Base-by-base conservation (phyloP, 2,113 vertebrate species). In the Empidonax traillii region DNA sequence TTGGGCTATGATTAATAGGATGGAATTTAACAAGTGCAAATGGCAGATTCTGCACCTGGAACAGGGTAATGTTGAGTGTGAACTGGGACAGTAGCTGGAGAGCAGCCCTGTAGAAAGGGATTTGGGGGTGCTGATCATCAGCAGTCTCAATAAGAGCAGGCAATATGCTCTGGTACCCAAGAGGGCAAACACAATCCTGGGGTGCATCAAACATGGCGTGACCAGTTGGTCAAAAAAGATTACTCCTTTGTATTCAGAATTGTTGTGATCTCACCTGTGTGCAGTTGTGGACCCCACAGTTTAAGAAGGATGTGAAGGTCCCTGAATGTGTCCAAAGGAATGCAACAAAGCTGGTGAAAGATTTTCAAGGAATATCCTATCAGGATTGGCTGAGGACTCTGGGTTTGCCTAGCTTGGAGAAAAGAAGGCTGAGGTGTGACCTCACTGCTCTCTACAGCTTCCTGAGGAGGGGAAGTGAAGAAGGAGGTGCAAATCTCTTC, bases 41-140 rank as follows among this genome's bases (percentile, higher is more conserved):
- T 63, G 12, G 4, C 2, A 6, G n/a, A 59, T 68, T 49, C 24
- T 69, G 15, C 24, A 25, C 15, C 10, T 39, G 27, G 12, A 12
- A 16, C 9, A 3, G 4, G 76, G 11, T 52, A 67, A 67, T 11
- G 3, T 2, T 0, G 0, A 31, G 4, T 9, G 7, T 25, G 8
- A 24, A n/a, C 12, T 16, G n/a, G 9, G 12, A 74, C 7, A 77
- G 5, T 25, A 30, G 4, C 7, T 77, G 53, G 47, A 44, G 7
- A 85, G 3, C 13, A 39, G 13, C 46, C 41, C 24, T 51, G 28
- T 5, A 47, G 55, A 65, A 72, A 35, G 11, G 13, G 5, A 22
- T 76, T 41, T 76, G 20, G 18, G 5, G 5, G 7, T 43, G 12
- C 10, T 75, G 14, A 20, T 37, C 1, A 2, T 10, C 39, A 71